Percentiles rank a stretch among this genome's conserved stretches.
Conservation (phyloP, 2,797 vertebrate genomes). For the Mico argentatus region DNA sequence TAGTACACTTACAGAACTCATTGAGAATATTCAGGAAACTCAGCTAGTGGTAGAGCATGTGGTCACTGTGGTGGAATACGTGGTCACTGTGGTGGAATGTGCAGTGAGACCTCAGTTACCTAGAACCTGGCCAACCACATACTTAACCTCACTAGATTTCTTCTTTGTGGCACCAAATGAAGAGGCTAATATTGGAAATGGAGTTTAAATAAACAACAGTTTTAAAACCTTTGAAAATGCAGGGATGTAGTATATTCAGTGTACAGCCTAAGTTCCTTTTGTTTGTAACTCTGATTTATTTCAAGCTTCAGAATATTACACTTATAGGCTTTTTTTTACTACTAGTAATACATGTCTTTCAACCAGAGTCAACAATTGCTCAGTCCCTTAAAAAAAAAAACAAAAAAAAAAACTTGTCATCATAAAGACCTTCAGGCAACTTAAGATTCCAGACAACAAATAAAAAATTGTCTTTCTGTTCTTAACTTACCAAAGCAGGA, state of each 20-base stretch:
- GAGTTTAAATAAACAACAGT: not conserved
- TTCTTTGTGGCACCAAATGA: not conserved
- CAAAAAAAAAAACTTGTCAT: not conserved
- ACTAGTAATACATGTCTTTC: not conserved
- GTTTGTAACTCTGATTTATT: not conserved
- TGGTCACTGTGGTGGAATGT: not conserved
- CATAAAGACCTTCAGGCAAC: not conserved
- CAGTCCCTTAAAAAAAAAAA: not conserved
- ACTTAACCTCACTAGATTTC: not conserved
- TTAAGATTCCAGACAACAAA: not conserved
- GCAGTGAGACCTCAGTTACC: not conserved
- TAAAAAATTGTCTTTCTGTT: not conserved
- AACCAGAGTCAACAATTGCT: not conserved
- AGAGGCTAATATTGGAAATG: not conserved
- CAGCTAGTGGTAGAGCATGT: rapidly evolving
- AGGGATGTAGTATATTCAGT: not conserved
- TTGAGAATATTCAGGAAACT: not conserved
- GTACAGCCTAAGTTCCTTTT: not conserved
- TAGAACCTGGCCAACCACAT: not conserved
- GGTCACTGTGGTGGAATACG: not conserved
- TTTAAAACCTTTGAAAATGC: not conserved
- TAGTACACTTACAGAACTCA: not conserved
- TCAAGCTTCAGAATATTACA: not conserved
- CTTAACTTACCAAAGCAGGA: not conserved
- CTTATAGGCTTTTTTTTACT: not conserved